A percentile compares a stretch with the other conserved stretches of the same genome.
phyloP scores from a whole-genome alignment of 2,113 vertebrate genomes.

The Chloropsis cyanopogon region DNA sequence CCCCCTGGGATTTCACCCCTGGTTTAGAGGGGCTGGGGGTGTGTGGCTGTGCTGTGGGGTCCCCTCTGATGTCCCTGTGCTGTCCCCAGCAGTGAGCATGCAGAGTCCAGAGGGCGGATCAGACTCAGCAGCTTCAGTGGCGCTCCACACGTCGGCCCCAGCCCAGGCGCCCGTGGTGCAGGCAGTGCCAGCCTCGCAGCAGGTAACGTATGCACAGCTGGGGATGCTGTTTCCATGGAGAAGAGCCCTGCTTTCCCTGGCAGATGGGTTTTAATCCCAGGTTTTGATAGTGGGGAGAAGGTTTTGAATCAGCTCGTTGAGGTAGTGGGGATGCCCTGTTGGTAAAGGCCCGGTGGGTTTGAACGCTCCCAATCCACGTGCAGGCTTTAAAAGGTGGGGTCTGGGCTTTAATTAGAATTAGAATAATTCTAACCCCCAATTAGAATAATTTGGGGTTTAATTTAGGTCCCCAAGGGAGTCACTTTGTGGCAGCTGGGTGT shows the following conservation, averaged over 20 bases:
- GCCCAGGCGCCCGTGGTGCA: slow-evolving; percentile 88
- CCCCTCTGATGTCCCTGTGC: not conserved
- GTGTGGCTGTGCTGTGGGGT: not conserved
- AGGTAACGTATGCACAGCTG: slow-evolving; percentile 75
- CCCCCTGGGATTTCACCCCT: not conserved
- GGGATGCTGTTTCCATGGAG: not conserved
- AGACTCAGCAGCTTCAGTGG: slow-evolving; percentile 82
- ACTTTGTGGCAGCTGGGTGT: not conserved
- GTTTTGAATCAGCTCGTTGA: not conserved
- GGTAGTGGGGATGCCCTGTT: not conserved
- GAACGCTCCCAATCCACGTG: rapidly evolving
- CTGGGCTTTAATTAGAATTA: not conserved
- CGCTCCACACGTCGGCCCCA: slow-evolving; percentile 82
- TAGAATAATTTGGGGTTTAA: not conserved
- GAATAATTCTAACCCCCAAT: too few species aligned
- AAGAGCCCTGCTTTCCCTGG: not conserved
- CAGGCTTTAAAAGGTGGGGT: not conserved
- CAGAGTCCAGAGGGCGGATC: slow-evolving; percentile 90
- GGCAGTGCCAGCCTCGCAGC: slow-evolving; percentile 90
- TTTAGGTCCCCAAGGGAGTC: not conserved
- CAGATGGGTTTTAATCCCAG: not conserved
- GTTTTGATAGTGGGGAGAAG: not conserved
- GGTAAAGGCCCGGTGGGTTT: not conserved
- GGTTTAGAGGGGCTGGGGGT: rapidly evolving
- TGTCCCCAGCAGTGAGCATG: slow-evolving; percentile 83